Evolutionary conservation across 2,888 invertebrate genomes (phyloP).

Genomic region (Agriopis aurantiaria): DNA sequence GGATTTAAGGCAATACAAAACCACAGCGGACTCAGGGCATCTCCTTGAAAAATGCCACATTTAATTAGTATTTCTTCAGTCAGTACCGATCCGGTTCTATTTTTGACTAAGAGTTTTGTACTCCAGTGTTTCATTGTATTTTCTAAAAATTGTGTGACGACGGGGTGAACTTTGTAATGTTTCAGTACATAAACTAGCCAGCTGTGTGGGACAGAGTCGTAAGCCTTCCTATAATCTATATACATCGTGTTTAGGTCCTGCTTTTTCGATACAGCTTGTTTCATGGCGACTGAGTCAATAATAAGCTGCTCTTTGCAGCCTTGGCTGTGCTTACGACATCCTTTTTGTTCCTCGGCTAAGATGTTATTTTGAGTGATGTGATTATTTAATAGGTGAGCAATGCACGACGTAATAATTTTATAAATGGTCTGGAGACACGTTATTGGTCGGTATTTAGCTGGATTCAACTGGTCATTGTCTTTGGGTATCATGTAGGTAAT

Average conservation of each 20-base stretch:
- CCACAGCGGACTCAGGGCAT: not conserved
- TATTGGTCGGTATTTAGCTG: not conserved
- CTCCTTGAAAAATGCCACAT: not conserved
- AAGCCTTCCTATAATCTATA: not conserved
- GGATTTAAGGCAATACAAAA: not conserved
- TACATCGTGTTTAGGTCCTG: not conserved
- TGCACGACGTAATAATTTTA: not conserved
- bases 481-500: slow-evolving; percentile 3
- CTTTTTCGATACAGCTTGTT: not conserved
- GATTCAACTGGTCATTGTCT: not conserved
- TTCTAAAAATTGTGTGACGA: not conserved
- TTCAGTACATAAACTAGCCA: not conserved
- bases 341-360: not conserved
- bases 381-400: not conserved
- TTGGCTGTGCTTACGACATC: too few species aligned
- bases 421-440: not conserved
- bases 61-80: not conserved
- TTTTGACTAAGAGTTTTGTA: not conserved
- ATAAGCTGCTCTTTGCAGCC: not conserved
- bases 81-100: not conserved
- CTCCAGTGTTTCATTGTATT: not conserved
- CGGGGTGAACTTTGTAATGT: not conserved
- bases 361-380: not conserved
- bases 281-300: not conserved
- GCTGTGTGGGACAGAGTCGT: not conserved